phyloP scores from a whole-genome alignment of 2,113 vertebrate species.

The Sardina pilchardus region DNA sequence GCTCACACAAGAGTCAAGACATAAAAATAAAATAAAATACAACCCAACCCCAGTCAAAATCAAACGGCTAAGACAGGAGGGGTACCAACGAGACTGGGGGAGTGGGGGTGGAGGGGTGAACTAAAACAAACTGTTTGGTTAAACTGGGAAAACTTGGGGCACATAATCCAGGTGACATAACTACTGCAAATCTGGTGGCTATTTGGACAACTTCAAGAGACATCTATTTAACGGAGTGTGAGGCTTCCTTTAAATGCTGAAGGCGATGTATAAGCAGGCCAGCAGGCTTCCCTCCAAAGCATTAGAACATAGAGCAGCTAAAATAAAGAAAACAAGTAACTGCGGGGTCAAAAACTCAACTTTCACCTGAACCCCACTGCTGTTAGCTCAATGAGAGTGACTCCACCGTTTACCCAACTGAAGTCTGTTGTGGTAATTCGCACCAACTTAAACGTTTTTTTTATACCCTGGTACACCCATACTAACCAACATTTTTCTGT shows the following conservation, averaged over 20 bases:
- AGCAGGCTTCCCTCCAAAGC: neutral
- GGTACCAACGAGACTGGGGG: neutral
- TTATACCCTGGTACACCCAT: neutral
- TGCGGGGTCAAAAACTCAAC: too few relatives aligned
- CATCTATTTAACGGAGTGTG: neutral
- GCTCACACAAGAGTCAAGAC: neutral
- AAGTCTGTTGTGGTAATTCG: neutral
- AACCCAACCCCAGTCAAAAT: neutral
- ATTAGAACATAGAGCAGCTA: neutral
- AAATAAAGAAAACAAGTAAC: neutral
- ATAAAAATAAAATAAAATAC: constrained; percentile 41
- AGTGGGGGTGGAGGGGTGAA: neutral
- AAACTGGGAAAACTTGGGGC: neutral
- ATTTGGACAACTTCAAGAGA: neutral
- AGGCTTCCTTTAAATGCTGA: neutral
- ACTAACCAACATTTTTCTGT: neutral
- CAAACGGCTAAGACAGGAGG: neutral
- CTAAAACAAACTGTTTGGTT: neutral
- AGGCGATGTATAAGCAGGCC: neutral
- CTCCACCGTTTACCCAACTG: neutral
- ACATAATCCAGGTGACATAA: neutral
- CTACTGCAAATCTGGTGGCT: neutral
- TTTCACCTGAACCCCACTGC: neutral
- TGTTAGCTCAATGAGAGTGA: neutral
- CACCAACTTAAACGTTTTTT: neutral